Evolutionary conservation across 2,888 invertebrate genomes (phyloP).

Genomic region (Geotrupes spiniger): DNA sequence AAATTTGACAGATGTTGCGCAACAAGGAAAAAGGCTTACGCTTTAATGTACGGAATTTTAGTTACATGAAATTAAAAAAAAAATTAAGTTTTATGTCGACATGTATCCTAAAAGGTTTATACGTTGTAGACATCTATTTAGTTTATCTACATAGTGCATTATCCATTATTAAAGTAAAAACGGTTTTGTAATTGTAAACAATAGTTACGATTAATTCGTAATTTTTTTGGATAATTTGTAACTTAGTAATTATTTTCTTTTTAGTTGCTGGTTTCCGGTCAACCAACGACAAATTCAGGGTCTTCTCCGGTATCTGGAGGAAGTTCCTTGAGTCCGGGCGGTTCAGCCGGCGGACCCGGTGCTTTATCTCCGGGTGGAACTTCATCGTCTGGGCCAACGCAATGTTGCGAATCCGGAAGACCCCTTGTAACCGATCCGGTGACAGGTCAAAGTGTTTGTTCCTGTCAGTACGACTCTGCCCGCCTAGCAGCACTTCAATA

Average conservation of each 20-base stretch:
- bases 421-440: constrained; percentile 91
- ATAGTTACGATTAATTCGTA: too few species aligned
- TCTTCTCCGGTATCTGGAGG: constrained; percentile 77
- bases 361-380: constrained; percentile 45
- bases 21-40: too few species aligned
- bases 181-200: too few species aligned
- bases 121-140: too few species aligned
- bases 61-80: too few species aligned
- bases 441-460: constrained; percentile 89
- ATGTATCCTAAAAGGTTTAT: too few species aligned
- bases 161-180: too few species aligned
- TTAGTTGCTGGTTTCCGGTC: constrained; percentile 74
- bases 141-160: too few species aligned
- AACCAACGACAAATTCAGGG: constrained; percentile 71
- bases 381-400: constrained; percentile 46
- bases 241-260: constrained; percentile 39
- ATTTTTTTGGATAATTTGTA: background rate
- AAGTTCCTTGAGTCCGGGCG: constrained; percentile 71
- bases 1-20: too few species aligned
- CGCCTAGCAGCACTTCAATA: constrained; percentile 80
- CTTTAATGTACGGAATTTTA: too few species aligned
- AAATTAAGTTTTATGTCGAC: too few species aligned
- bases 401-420: constrained; percentile 87
- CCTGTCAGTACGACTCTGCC: constrained; percentile 90
- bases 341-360: constrained; percentile 50